Evolutionary conservation across 2,797 vertebrate species (phyloP).

Genomic region (Lacerta viridis): DNA sequence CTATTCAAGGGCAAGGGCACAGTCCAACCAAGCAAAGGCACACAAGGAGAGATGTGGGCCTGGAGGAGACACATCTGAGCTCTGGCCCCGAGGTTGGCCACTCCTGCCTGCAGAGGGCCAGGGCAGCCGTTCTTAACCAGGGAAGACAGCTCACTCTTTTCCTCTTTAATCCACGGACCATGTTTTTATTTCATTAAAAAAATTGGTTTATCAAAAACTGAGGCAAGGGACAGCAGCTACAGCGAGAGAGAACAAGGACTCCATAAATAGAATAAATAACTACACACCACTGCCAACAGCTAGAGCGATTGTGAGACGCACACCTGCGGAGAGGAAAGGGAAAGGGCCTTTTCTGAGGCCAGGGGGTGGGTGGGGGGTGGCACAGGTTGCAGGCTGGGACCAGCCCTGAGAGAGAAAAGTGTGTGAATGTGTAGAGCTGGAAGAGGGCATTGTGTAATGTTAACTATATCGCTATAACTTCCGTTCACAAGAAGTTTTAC

Average conservation of each 20-base stretch:
- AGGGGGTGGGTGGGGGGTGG: background rate
- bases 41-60: too few species aligned
- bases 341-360: background rate
- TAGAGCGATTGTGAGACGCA: slow-evolving; percentile 7
- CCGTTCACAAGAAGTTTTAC: background rate
- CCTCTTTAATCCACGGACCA: background rate
- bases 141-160: background rate
- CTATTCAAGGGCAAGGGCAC: too few species aligned
- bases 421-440: background rate
- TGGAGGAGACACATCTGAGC: too few species aligned
- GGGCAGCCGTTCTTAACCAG: background rate
- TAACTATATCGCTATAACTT: background rate
- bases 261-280: slow-evolving; percentile 73
- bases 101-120: too few species aligned
- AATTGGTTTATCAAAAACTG: slow-evolving; percentile 27
- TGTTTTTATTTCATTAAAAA: slow-evolving; percentile 8
- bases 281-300: background rate
- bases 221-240: background rate
- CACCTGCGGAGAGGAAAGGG: background rate
- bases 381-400: slow-evolving; percentile 3
- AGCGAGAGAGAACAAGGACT: background rate
- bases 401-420: background rate
- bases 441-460: background rate
- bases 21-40: too few species aligned
- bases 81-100: too few species aligned